These are phyloP conservation scores for Euwallacea similis DNA, from an alignment of 1,140 invertebrate species.

Conservation along the genomic window DNA sequence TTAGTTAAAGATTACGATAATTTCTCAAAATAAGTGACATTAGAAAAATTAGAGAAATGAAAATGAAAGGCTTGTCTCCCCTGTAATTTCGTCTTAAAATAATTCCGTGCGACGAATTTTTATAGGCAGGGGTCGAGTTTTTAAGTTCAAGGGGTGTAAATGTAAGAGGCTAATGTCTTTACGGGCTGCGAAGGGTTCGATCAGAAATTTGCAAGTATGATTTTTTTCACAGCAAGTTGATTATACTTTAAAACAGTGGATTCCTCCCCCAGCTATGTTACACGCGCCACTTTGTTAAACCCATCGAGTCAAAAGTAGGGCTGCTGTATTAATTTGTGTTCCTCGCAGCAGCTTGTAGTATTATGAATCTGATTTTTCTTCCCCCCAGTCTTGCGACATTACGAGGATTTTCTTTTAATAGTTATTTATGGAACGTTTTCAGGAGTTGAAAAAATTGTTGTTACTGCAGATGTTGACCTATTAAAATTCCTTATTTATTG, in stretches of 20 bases:
- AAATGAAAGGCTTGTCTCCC: slow-evolving; percentile 35
- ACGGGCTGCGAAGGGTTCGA: slow-evolving; percentile 53
- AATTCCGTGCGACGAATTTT: slow-evolving; percentile 44
- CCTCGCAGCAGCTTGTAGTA: slow-evolving; percentile 49
- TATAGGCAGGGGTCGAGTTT: slow-evolving; percentile 38
- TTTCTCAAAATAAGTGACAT: slow-evolving; percentile 2
- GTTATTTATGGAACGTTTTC: slow-evolving; percentile 35
- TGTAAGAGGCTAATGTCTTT: slow-evolving; percentile 55
- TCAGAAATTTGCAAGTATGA: slow-evolving; percentile 55
- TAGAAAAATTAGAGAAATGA: slow-evolving; percentile 11
- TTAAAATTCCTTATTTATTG: neutral
- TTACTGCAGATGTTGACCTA: neutral
- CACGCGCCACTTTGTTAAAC: slow-evolving; percentile 49
- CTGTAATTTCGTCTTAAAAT: slow-evolving; percentile 41
- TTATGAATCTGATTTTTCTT: slow-evolving; percentile 47
- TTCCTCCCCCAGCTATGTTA: slow-evolving; percentile 41
- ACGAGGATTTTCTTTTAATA: slow-evolving; percentile 32
- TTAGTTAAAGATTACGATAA: no score
- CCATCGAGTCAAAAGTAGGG: slow-evolving; percentile 51
- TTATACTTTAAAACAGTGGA: slow-evolving; percentile 55
- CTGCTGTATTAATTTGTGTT: slow-evolving; percentile 50
- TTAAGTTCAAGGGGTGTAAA: slow-evolving; percentile 41
- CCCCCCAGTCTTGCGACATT: slow-evolving; percentile 16
- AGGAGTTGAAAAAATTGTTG: slow-evolving; percentile 11
- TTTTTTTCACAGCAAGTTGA: slow-evolving; percentile 49